Percentiles rank a stretch among this genome's conserved stretches.
These are phyloP conservation scores for Delphinus delphis DNA, from an alignment of 2,113 vertebrate genomes.

Conservation along the genomic window DNA sequence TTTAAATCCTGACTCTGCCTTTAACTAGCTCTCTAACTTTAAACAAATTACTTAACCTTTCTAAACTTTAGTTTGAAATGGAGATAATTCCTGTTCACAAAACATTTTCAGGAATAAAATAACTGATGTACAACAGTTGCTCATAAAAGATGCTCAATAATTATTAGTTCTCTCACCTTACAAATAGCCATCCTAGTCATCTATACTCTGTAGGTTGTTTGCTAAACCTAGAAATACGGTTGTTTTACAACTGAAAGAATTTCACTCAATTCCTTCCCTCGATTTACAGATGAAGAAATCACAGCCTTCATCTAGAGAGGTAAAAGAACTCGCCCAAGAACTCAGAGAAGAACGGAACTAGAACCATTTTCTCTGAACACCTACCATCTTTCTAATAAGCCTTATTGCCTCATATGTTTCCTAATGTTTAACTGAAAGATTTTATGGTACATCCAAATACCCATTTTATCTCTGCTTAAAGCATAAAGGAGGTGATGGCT, in stretches of 20 bases:
- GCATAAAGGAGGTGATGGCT: background rate
- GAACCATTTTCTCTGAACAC: background rate
- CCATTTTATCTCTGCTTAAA: background rate
- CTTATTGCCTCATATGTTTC: background rate
- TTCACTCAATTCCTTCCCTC: background rate
- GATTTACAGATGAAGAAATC: background rate
- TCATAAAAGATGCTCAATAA: background rate
- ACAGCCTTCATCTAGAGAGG: background rate
- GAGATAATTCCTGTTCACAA: background rate
- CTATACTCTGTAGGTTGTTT: background rate
- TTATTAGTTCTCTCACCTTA: background rate
- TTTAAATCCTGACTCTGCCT: background rate
- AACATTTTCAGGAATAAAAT: background rate
- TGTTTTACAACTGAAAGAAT: background rate
- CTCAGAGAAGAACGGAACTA: background rate
- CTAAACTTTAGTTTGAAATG: background rate
- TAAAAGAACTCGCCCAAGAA: background rate
- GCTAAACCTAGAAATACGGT: background rate
- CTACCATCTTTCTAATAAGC: background rate
- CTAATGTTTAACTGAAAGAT: background rate
- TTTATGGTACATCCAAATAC: background rate
- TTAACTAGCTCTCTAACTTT: background rate
- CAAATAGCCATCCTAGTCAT: background rate
- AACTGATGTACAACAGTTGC: background rate
- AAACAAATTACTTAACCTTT: background rate